These are phyloP conservation scores for Lophotriccus pileatus DNA, from an alignment of 2,797 vertebrate genomes.

Conservation along the genomic window DNA sequence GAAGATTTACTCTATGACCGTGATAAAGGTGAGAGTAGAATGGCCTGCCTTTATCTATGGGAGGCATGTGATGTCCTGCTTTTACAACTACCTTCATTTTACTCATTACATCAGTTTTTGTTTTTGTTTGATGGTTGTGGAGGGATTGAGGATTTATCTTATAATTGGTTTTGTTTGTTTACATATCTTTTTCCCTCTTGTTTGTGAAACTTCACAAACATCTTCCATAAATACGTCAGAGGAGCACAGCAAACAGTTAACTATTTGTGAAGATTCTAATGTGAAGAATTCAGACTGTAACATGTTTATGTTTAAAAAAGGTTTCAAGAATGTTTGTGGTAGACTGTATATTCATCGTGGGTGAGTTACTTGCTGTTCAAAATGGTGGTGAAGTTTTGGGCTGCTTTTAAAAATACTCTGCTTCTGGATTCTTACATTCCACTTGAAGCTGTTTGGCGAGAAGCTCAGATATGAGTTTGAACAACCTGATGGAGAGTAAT, in stretches of 20 bases:
- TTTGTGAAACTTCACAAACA: constrained; percentile 78
- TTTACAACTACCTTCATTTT: constrained; percentile 70
- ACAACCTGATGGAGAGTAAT: not conserved
- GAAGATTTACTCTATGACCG: constrained; percentile 91
- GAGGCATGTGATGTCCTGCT: constrained; percentile 39
- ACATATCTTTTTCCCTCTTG: constrained; percentile 71
- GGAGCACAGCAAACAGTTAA: constrained; percentile 72
- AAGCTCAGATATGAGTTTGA: not conserved
- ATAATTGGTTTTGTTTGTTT: constrained; percentile 64
- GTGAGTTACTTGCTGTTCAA: not conserved
- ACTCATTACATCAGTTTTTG: constrained; percentile 66
- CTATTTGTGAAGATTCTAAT: constrained; percentile 37
- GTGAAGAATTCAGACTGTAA: constrained; percentile 29
- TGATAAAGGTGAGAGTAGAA: constrained; percentile 86
- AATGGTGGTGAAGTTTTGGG: not conserved
- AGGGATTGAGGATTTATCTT: constrained; percentile 50
- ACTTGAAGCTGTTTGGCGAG: not conserved
- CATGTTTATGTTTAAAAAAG: not conserved
- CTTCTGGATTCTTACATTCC: not conserved
- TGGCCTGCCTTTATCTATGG: not conserved
- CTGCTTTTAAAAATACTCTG: constrained; percentile 7
- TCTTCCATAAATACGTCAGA: constrained; percentile 83
- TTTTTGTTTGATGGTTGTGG: constrained; percentile 42
- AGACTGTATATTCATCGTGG: not conserved
- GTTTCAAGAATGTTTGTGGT: constrained; percentile 1